Percentiles rank a stretch among this genome's conserved stretches.
Conservation (phyloP, 2,888 invertebrate genomes). For the Cephus runcator region DNA sequence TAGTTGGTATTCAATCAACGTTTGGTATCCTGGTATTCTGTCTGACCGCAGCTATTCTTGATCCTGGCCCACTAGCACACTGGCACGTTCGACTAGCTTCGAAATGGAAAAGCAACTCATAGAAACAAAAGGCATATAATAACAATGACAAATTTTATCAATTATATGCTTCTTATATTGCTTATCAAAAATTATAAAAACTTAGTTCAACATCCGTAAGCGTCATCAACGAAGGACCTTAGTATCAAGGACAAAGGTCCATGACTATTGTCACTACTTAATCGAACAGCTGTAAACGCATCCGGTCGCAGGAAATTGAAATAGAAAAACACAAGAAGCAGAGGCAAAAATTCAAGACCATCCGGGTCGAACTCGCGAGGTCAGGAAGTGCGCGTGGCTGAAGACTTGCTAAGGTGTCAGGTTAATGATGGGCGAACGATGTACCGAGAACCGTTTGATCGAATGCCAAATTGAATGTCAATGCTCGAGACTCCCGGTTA, state of each 20-base stretch:
- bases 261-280: not conserved
- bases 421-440: not conserved
- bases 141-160: constrained; percentile 8
- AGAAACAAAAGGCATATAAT: not conserved
- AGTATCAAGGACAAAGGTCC: not conserved
- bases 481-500: constrained; percentile 6
- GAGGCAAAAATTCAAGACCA: not conserved
- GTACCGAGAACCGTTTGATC: constrained; percentile 10
- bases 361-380: not conserved
- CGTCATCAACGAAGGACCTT: not conserved
- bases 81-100: constrained; percentile 21
- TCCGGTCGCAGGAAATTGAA: not conserved
- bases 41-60: constrained; percentile 38
- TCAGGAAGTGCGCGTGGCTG: not conserved
- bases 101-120: not conserved
- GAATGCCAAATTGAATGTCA: constrained; percentile 23
- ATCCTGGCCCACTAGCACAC: constrained; percentile 34
- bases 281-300: not conserved
- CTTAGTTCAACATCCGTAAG: not conserved
- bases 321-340: not conserved
- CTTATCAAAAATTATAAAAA: not conserved
- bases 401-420: not conserved
- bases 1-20: constrained; percentile 34
- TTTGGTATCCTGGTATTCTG: constrained; percentile 38
- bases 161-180: not conserved